Conservation (phyloP, 2,888 invertebrate species). For the Dichetophora obliterata region DNA sequence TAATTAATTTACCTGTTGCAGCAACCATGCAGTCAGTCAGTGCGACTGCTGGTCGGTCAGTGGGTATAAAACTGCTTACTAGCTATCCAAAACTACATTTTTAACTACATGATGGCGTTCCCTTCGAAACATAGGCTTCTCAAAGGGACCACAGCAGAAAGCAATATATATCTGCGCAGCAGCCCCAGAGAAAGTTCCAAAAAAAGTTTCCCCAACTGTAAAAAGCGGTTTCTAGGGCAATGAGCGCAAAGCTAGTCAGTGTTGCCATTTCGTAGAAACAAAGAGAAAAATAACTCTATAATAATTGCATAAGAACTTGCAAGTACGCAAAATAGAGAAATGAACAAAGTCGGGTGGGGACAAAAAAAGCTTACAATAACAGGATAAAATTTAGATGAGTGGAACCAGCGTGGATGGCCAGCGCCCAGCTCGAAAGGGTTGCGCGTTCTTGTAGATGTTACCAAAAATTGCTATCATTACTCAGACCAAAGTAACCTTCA, state of each 20-base stretch:
- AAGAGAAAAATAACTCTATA: too few relatives aligned
- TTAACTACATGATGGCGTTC: not conserved
- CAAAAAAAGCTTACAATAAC: too few relatives aligned
- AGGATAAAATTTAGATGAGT: too few relatives aligned
- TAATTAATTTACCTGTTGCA: conserved; percentile 7
- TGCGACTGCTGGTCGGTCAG: not conserved
- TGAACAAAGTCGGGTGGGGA: too few relatives aligned
- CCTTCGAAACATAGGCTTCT: not conserved
- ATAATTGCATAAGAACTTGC: too few relatives aligned
- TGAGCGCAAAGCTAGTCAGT: not conserved
- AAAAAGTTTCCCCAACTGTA: not conserved
- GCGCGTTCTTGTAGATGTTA: too few relatives aligned
- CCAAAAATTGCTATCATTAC: too few relatives aligned
- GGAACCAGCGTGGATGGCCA: too few relatives aligned
- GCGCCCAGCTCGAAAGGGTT: too few relatives aligned
- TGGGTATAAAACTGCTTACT: not conserved
- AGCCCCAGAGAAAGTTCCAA: not conserved
- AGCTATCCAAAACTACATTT: not conserved
- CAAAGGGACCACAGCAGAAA: not conserved
- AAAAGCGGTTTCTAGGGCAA: not conserved
- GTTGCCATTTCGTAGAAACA: not conserved
- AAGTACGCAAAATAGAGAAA: too few relatives aligned
- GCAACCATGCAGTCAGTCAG: not conserved
- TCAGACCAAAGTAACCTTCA: too few relatives aligned
- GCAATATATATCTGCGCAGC: not conserved